A percentile compares a stretch with the other conserved stretches of the same genome.
phyloP scores from a whole-genome alignment of 2,797 vertebrate species.

The Nannoperca australis region DNA sequence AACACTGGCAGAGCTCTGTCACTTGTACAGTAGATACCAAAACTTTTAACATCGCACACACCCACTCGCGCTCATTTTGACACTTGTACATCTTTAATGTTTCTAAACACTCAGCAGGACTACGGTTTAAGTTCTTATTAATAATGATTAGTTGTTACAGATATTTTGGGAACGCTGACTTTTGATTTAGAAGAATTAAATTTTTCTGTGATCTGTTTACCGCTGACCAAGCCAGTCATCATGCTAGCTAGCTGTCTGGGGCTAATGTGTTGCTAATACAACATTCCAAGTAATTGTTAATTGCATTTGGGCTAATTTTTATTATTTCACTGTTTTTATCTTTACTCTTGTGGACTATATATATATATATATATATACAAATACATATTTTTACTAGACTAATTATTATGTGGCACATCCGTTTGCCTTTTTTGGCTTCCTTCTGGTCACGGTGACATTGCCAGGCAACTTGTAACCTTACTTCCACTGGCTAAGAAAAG shows the following conservation, averaged over 20 bases:
- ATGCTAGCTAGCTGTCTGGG: background rate
- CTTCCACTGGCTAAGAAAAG: background rate
- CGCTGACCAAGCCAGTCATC: background rate
- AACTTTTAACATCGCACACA: constrained; percentile 36
- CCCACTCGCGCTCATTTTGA: constrained; percentile 30
- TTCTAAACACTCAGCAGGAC: background rate
- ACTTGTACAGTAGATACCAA: constrained; percentile 18
- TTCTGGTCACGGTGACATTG: background rate
- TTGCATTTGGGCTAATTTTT: background rate
- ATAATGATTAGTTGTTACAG: background rate
- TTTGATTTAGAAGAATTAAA: too few species aligned
- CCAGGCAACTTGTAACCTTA: background rate
- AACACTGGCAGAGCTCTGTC: constrained; percentile 26
- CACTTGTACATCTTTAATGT: background rate
- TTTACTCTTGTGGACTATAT: background rate
- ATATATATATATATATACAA: too few species aligned
- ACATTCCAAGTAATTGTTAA: background rate
- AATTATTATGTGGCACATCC: background rate
- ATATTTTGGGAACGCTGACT: too few species aligned
- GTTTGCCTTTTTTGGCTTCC: background rate
- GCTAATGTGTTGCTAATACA: background rate
- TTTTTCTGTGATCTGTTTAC: too few species aligned
- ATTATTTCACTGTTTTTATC: background rate
- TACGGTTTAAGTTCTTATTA: background rate
- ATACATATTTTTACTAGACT: background rate